Evolutionary conservation across 2,113 vertebrate species (phyloP).

Genomic region (Cygnus atratus): DNA sequence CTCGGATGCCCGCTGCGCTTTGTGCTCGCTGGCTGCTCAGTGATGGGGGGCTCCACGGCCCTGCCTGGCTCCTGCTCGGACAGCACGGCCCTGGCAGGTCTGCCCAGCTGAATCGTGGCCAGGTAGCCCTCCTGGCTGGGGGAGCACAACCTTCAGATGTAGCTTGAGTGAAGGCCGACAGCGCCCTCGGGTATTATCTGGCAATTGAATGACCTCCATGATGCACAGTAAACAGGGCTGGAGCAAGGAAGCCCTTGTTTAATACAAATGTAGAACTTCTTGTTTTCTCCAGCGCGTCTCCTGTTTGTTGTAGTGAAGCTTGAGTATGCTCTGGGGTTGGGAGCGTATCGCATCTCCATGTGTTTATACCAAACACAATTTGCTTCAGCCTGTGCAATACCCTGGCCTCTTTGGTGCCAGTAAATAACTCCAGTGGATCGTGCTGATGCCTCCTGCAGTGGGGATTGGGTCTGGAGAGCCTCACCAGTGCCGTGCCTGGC

Average conservation of each 20-base stretch:
- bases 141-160: not conserved
- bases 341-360: rapidly evolving
- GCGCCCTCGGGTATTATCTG: no score
- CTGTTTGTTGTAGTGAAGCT: not conserved
- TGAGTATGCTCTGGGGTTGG: not conserved
- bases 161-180: not conserved
- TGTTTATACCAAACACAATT: not conserved
- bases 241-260: not conserved
- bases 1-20: rapidly evolving
- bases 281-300: not conserved
- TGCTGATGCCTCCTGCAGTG: no score
- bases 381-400: not conserved
- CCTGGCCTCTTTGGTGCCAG: not conserved
- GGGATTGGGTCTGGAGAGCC: no score
- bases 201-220: no score
- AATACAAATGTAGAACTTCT: not conserved
- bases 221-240: not conserved
- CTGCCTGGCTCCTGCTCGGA: not conserved
- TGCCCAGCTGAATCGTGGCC: not conserved
- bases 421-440: not conserved
- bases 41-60: not conserved
- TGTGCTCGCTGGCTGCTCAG: not conserved
- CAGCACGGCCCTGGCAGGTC: not conserved
- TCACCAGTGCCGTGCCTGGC: no score
- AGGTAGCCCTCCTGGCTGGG: not conserved